Evolutionary conservation across 2,113 vertebrate species (phyloP), one percentile per base, ranked within the genome.

Genomic region (Strigops habroptila): DNA sequence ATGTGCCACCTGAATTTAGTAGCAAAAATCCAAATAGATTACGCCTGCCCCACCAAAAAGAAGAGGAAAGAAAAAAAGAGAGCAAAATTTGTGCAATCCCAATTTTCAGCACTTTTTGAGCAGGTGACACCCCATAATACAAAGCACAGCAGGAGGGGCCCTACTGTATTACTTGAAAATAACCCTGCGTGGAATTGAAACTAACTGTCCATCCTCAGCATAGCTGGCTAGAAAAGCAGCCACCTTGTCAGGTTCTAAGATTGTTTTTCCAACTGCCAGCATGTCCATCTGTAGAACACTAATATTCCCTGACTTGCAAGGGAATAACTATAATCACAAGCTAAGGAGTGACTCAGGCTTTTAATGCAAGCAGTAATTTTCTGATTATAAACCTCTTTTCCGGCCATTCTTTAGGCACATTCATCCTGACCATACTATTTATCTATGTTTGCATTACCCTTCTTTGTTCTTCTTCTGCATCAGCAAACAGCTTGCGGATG

Each of bases 401-500:
- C 17, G 7, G 88, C 37, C 82, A 80, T 83, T 52, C 77, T n/a
- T 16, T 1, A 82, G 46, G 67, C 71, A 65, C 39, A 52, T 35
- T 46, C 68, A 39, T 9, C 17, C 24, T 44, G 88, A n/a, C n/a
- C 52, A 64, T 27, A 70, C 46, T 52, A 17, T 37, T 69, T 35
- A n/a, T 23, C 80, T 90, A 12, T 16, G 70, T 46, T 64, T 69
- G 85, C 82, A 86, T 98, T 94, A 99, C 99, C 98, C 99, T 98
- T 91, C 98, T 99, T 96, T 99, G 99, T 51, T 99, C 99, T 3
- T 99, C 99, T 93, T 99, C 99, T 10, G 99, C 99, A 79, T 99
- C 99, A 76, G 99, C 99, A 73, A 99, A 99, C 92, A 99, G 99
- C 95, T 99, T 99, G 78, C 99, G 98, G 97, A 99, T 98, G 98